Base-by-base conservation (phyloP, 1,140 invertebrate species). In the Listronotus oregonensis region DNA sequence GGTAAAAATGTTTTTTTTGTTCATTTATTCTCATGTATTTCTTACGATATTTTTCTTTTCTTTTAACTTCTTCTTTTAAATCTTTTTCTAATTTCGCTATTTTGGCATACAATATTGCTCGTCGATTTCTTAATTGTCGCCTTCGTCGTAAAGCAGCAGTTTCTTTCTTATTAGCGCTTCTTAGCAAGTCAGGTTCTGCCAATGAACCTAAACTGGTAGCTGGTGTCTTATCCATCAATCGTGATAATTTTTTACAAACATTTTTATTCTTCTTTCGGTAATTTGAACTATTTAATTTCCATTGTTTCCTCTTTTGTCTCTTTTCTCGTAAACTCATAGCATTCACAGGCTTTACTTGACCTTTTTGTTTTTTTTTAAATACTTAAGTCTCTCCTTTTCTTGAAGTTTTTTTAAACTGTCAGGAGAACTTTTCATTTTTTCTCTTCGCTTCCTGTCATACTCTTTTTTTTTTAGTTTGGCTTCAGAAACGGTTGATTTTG, bases 281-380 rank as follows among this genome's bases (percentile, higher is more conserved):
- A 5, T 5, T 7, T 11, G 5, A 6, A 46, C 11, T 46, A 18
- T 46, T 46, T 18, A 6, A 11, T 46, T 46, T 46, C 43, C 43
- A 46, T 46, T 46, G 49, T 50, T 50, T 50, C 6, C 49, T 5
- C n/a, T 50, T 50, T 32, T 50, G 49, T 50, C 18, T 21, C 5
- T 6, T n/a, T 50, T 50, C 49, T 50, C 49, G 6, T 7, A 15
- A 6, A 50, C 49, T 50, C 49, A 50, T 50, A 50, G 49, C 15
- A 50, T 3, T n/a, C 3, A 50, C n/a, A 6, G 31, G 9, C n/a
- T 50, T 50, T 5, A 50, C 31, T n/a, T 32, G 49, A 27, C 49
- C 49, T 17, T 50, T 50, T 17, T 50, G 3, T 21, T 50, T 50
- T 21, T 50, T 50, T 50, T 43, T 43, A 43, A 43, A 15, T 43